Evolutionary conservation across 1,140 invertebrate species (phyloP), one percentile per base, ranked within the genome.

Genomic region (Berghia stephanieae): DNA sequence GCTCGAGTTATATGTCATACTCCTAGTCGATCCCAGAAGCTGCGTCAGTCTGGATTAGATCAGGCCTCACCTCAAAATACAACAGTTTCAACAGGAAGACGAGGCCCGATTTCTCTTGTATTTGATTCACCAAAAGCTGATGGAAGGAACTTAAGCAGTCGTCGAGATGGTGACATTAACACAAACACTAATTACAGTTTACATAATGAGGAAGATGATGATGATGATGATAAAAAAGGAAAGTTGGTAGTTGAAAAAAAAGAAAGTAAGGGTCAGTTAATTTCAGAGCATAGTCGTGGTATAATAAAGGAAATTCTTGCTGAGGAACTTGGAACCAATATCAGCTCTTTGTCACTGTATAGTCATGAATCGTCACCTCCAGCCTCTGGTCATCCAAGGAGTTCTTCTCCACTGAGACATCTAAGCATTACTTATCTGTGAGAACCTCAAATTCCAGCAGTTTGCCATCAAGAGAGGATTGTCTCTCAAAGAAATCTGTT

Each of bases 1-100:
- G 74, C 63, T 1, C 52, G 43, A n/a, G 44, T 76, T 18, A 44
- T 76, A 40, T 76, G 74, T 31, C 74, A 76, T 63, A 76, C 42
- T 10, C 74, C 74, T 31, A 34, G 60, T 8, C 52, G n/a, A n/a
- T n/a, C n/a, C n/a, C n/a, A n/a, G n/a, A n/a, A n/a, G n/a, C n/a
- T n/a, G n/a, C n/a, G n/a, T n/a, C n/a, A n/a, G n/a, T n/a, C n/a
- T n/a, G n/a, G n/a, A n/a, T n/a, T n/a, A n/a, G n/a, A n/a, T n/a
- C n/a, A n/a, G n/a, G n/a, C n/a, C n/a, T n/a, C n/a, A n/a, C n/a
- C n/a, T n/a, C n/a, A n/a, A 68, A 36, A 31, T 67, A 3, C 42
- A 75, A 38, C 44, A 40, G 24, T 73, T 49, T 73, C 24, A 40
- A 36, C 49, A 18, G 1, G 24, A 0, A 18, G 52, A 73, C 34